Conservation (phyloP, 2,797 vertebrate genomes). For the Scolopax bukidnonensis region DNA sequence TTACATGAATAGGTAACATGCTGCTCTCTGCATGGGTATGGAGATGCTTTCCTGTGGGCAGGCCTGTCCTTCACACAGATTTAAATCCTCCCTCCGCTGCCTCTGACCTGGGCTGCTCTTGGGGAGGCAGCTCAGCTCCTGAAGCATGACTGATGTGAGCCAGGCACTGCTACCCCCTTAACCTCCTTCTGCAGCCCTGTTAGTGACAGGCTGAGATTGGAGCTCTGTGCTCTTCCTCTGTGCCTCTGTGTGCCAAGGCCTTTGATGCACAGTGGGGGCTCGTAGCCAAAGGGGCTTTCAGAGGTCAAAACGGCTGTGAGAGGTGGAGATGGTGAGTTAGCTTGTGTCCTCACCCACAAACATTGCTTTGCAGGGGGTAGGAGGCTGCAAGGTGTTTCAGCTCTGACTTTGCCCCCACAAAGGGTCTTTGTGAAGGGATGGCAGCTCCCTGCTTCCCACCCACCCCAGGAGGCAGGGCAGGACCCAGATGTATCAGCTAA, state of each 20-base stretch:
- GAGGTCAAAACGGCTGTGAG: fast-evolving
- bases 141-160: not conserved
- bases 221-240: not conserved
- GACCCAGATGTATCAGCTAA: not conserved
- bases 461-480: not conserved
- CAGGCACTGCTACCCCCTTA: not conserved
- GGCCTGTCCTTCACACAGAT: not conserved
- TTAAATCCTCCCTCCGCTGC: not conserved
- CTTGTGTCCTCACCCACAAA: not conserved
- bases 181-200: not conserved
- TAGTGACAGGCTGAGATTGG: not conserved
- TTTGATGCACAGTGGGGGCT: not conserved
- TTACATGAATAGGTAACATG: fast-evolving
- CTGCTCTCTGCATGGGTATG: not conserved
- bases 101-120: not conserved
- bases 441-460: not conserved
- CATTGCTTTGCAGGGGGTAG: fast-evolving
- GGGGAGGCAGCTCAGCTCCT: not conserved
- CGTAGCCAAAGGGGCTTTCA: not conserved
- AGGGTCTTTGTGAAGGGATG: not conserved
- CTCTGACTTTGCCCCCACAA: not conserved
- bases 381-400: not conserved
- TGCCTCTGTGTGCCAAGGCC: not conserved
- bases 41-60: not conserved
- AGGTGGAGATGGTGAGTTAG: not conserved